Evolutionary conservation across 35 echinoderm and acorn worm genomes (phyloP).

Genomic region (Hemicentrotus pulcherrimus): DNA sequence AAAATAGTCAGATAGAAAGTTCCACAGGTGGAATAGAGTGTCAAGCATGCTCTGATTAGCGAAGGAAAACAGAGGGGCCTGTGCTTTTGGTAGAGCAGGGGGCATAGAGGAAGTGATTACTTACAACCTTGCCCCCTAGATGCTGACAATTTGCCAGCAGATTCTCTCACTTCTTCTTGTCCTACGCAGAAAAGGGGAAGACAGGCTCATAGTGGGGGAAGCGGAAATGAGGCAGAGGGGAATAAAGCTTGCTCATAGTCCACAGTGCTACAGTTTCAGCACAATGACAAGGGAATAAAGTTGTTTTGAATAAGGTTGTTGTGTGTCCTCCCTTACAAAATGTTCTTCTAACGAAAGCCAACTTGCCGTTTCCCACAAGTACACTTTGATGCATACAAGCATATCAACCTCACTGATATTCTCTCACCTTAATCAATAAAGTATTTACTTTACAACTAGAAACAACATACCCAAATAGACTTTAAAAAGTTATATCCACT

Average conservation of each 20-base stretch:
- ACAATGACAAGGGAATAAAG: background rate
- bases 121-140: slow-evolving; percentile 46
- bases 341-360: background rate
- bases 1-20: background rate
- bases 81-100: background rate
- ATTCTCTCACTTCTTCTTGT: slow-evolving; percentile 13
- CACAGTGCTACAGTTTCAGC: background rate
- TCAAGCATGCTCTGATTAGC: background rate
- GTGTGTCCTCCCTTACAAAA: background rate
- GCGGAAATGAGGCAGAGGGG: background rate
- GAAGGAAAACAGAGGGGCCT: slow-evolving; percentile 8
- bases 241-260: background rate
- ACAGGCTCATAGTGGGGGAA: background rate
- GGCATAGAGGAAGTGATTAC: slow-evolving; percentile 47
- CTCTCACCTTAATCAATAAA: too few species aligned
- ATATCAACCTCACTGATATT: too few species aligned
- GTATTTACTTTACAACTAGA: too few species aligned
- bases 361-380: background rate
- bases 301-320: background rate
- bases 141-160: slow-evolving; percentile 42
- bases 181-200: slow-evolving; percentile 17
- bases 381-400: too few species aligned
- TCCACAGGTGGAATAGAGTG: background rate
- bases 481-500: background rate
- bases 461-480: background rate